phyloP scores from a whole-genome alignment of 2,888 invertebrate species.

The Cosmopolites sordidus region DNA sequence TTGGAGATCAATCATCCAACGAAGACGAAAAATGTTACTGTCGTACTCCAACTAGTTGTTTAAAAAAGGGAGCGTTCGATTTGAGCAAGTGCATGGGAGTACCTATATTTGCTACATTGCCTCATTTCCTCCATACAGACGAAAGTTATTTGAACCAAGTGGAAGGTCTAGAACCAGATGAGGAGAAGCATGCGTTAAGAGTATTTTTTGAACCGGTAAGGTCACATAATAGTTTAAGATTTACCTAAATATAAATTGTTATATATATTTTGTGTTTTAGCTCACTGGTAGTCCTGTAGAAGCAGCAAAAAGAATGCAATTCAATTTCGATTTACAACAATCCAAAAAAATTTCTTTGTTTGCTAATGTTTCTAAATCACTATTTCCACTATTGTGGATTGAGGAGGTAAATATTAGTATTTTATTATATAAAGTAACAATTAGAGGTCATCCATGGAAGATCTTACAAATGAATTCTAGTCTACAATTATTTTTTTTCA shows the following conservation, averaged over 20 bases:
- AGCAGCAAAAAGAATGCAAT: slow-evolving; percentile 70
- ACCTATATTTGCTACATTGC: slow-evolving; percentile 71
- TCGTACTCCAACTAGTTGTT: slow-evolving; percentile 57
- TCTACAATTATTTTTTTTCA: no score
- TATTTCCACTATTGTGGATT: slow-evolving; percentile 74
- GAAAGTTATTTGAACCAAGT: slow-evolving; percentile 46
- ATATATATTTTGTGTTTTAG: slow-evolving; percentile 45
- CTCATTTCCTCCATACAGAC: slow-evolving; percentile 70
- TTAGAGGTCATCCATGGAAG: no score
- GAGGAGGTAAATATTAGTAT: slow-evolving; percentile 70
- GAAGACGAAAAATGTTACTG: slow-evolving; percentile 55
- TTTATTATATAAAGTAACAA: no score
- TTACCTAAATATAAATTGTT: no score
- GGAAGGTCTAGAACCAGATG: slow-evolving; percentile 61
- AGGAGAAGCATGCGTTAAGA: slow-evolving; percentile 66
- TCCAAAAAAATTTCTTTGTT: slow-evolving; percentile 62
- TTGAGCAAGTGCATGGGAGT: slow-evolving; percentile 62
- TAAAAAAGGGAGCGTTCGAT: slow-evolving; percentile 68
- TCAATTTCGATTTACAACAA: slow-evolving; percentile 62
- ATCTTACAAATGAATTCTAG: no score
- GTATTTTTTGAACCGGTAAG: slow-evolving; percentile 77
- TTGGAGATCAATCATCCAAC: slow-evolving; percentile 63
- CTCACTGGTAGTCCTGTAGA: slow-evolving; percentile 67
- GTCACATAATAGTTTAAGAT: neutral
- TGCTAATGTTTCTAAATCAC: slow-evolving; percentile 59